Conservation (phyloP, 2,888 invertebrate genomes). For the Sphaeridia pumilis region DNA sequence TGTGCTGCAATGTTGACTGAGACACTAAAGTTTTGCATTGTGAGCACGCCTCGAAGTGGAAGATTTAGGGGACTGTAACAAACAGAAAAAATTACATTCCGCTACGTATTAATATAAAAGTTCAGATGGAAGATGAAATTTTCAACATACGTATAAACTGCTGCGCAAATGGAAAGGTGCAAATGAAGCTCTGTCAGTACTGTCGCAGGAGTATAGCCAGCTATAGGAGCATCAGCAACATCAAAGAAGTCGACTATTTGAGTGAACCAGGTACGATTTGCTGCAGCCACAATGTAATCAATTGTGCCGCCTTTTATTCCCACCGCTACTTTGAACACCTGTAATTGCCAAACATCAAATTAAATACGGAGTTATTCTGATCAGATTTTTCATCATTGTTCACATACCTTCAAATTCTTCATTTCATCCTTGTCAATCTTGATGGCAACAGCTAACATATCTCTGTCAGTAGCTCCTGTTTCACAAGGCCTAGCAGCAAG, state of each 20-base stretch:
- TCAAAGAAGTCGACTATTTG: conserved; percentile 80
- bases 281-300: conserved; percentile 53
- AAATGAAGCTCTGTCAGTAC: conserved; percentile 82
- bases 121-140: too few relatives aligned
- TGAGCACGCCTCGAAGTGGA: conserved; percentile 61
- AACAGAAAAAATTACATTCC: background rate
- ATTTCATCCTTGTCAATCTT: conserved; percentile 63
- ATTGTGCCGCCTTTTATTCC: conserved; percentile 64
- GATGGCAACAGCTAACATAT: conserved; percentile 71
- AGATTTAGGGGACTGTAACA: conserved; percentile 68
- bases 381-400: too few relatives aligned
- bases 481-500: conserved; percentile 31
- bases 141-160: conserved; percentile 76
- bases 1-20: conserved; percentile 80
- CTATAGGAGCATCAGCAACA: conserved; percentile 66
- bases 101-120: too few relatives aligned
- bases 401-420: conserved; percentile 62
- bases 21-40: conserved; percentile 72
- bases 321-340: conserved; percentile 65
- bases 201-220: conserved; percentile 68
- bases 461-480: conserved; percentile 40
- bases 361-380: too few relatives aligned
- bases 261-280: conserved; percentile 64
- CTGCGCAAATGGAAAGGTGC: conserved; percentile 73
- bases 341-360: too few relatives aligned